Base-by-base conservation (phyloP, 2,113 vertebrate genomes). In the Taxidea taxus region DNA sequence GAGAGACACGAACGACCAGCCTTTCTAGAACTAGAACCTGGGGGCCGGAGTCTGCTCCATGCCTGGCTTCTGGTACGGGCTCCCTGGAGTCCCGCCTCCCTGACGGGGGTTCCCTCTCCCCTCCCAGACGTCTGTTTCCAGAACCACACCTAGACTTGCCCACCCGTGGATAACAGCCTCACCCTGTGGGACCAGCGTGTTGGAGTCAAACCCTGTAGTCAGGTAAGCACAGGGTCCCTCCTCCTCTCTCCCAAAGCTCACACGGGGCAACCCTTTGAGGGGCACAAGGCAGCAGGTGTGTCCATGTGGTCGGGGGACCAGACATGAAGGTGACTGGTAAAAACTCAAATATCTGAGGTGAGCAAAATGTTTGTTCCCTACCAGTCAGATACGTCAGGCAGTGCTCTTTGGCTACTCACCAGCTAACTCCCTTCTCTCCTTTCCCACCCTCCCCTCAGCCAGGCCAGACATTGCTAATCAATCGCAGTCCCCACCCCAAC, bases 181-280 rank as follows among this genome's bases (percentile, higher is more conserved):
- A 3, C 74, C 62, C 42, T 81, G 29, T 47, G 21, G 18, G 58
- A 21, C 31, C 42, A 64, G 27, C 4, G 0, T 0, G 0, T 4
- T n/a, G 47, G 74, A 49, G 34, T 81, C 74, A 56, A 82, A 49
- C 25, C 29, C 51, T 29, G 21, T 0, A 2, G 8, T 13, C 75
- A 42, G 39, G 34, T 49, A 75, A 77, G 37, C 34, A 31, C 31
- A 64, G 12, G n/a, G 49, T 21, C 34, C 62, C 16, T 10, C 83
- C 27, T 37, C 4, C 27, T 9, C 56, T 37, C 49, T 14, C 66
- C 20, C 75, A 51, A 77, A 92, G 77, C 27, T 68, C 34, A 44
- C 91, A 74, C 6, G 8, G 66, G 44, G 18, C 0, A 6, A 47
- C 10, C 1, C 37, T 29, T 2, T 34, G 37, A 74, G 34, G 25